Evolutionary conservation across 2,797 vertebrate genomes (phyloP).

Genomic region (Malacoraja senta): DNA sequence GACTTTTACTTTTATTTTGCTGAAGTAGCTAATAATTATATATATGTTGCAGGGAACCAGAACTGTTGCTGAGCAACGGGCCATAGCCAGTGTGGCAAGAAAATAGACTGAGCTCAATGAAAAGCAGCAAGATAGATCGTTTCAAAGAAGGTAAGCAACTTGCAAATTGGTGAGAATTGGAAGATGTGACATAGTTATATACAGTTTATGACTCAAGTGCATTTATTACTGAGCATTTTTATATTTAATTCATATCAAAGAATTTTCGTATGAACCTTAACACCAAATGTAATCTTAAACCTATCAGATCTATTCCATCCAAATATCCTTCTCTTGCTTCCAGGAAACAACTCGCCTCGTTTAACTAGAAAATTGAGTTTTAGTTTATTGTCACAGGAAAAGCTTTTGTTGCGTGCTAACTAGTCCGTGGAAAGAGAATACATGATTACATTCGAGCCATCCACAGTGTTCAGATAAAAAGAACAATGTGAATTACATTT

Average conservation of each 20-base stretch:
- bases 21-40: not conserved
- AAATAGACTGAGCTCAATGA: not conserved
- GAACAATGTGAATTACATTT: too few relatives aligned
- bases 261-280: not conserved
- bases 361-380: not conserved
- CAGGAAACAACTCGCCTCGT: not conserved
- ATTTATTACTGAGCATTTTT: not conserved
- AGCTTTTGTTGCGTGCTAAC: too few relatives aligned
- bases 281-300: too few relatives aligned
- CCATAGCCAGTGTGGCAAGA: not conserved
- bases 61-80: constrained; percentile 7
- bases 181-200: not conserved
- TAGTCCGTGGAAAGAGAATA: too few relatives aligned
- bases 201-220: not conserved
- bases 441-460: too few relatives aligned
- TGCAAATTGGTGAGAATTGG: not conserved
- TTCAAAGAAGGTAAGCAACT: not conserved
- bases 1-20: not conserved
- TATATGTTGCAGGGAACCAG: constrained; percentile 8
- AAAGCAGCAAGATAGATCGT: not conserved
- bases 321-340: not conserved
- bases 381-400: too few relatives aligned
- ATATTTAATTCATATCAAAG: not conserved
- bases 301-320: too few relatives aligned
- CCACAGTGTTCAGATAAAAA: too few relatives aligned